Base-by-base conservation (phyloP, 2,888 invertebrate genomes). In the Stenichneumon culpator region DNA sequence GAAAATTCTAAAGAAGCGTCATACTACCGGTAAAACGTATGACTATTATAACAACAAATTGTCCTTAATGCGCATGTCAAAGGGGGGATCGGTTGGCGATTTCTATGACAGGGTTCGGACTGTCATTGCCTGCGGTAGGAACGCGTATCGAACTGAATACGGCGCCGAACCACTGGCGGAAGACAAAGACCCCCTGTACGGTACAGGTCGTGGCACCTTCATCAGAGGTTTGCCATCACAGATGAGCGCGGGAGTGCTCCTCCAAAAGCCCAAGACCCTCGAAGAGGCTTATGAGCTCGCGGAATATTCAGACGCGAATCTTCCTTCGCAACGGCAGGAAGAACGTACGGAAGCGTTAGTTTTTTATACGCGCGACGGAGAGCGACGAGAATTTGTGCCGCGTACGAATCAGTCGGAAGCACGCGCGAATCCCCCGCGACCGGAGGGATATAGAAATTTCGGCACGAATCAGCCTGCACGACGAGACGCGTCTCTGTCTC, bases 81-180 rank as follows among this genome's bases (percentile, higher is more conserved):
- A 52, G 19, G 36, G 19, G 2, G 75, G 65, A 25, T n/a, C 75
- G 6, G 75, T 75, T 9, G 50, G 63, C 3, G 75, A 39, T 1
- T 75, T 75, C 6, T 32, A 63, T 5, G 75, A 75, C 16, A 6
- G 32, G 5, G 5, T 74, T 7, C 52, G 25, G 3, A 32, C 32
- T 19, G 44, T 9, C 39, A 32, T 74, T 4, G 47, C 16, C 9
- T 52, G 60, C 39, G 74, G 47, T 47, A 11, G 47, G 14, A 14
- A 11, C 16, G 47, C 47, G 47, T 47, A 14, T 4, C 11, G 47
- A 47, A 16, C 14, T 14, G n/a, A 52, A 52, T 52, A n/a, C 52
- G 19, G 19, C 19, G 3, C n/a, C 6, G 16, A 52, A 6, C 16
- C 47, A 1, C 57, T 25, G 3, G 5, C 4, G 9, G 4, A 9